These are phyloP conservation scores for Grammomys dolichurus DNA, from an alignment of 2,113 vertebrate species.

Conservation along the genomic window DNA sequence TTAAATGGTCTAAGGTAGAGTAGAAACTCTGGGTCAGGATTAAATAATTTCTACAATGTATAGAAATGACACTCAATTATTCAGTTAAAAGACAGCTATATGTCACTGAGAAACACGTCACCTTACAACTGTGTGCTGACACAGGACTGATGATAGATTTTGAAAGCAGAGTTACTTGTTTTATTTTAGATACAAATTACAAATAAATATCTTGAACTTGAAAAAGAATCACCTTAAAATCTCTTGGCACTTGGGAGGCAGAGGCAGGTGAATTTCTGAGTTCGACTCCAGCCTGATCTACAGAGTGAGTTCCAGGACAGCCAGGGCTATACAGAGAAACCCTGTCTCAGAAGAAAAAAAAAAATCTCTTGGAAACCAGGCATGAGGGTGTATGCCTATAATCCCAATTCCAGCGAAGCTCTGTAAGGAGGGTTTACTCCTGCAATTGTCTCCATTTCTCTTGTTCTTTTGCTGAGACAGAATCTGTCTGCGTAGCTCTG, in stretches of 20 bases:
- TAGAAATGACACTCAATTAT: not conserved
- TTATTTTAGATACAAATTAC: conserved; percentile 15
- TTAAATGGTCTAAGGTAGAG: too few relatives aligned
- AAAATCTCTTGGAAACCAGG: conserved; percentile 4
- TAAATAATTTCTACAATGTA: too few relatives aligned
- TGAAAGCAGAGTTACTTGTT: not conserved
- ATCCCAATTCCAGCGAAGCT: not conserved
- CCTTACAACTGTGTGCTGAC: not conserved
- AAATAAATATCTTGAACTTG: not conserved
- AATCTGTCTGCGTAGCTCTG: not conserved
- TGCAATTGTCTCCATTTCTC: not conserved
- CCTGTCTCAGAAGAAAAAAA: too few relatives aligned
- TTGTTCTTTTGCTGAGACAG: not conserved
- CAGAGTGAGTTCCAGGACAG: too few relatives aligned
- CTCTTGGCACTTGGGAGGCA: not conserved
- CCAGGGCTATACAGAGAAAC: too few relatives aligned
- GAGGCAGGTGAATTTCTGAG: too few relatives aligned
- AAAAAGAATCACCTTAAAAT: conserved; percentile 50
- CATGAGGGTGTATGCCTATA: not conserved
- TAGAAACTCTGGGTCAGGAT: too few relatives aligned
- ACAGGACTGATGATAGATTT: conserved; percentile 14
- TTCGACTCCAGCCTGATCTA: too few relatives aligned
- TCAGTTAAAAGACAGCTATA: not conserved
- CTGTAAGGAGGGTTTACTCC: not conserved
- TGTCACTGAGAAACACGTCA: not conserved